Evolutionary conservation across 2,113 vertebrate genomes (phyloP), one percentile per base, ranked within the genome.

Genomic region (Pleuronectes platessa): DNA sequence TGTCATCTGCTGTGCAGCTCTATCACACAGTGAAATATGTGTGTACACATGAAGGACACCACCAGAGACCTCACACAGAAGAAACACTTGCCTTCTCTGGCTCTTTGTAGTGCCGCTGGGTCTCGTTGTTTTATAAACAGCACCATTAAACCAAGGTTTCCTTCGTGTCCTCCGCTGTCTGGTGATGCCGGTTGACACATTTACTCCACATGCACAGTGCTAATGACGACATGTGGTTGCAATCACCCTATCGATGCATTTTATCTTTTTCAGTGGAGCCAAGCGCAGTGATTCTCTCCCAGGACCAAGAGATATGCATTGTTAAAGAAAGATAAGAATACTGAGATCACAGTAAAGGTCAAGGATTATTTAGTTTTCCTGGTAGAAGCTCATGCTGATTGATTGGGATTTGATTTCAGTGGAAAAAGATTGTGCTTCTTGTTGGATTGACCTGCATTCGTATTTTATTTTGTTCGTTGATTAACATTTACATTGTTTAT

Each of bases 1-100:
- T 92, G 88, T 92, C 91, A 92, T 92, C 90, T 92, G 92, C 70
- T 80, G 61, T 66, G 88, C 91, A 92, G 92, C 83, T 85, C 90
- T 81, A 78, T 85, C 85, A 80, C 75, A 62, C 37, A 51, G 59
- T 70, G 66, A 79, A 69, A 74, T 76, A 35, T 73, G 82, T 69
- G 54, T 55, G 66, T 74, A 54, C 62, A 76, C 59, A 75, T 81
- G 61, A 81, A 72, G 77, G 62, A 67, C 79, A 71, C 49, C 72
- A 63, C 40, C 62, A 21, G 81, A 76, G 90, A 92, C 92, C 91
- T 89, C 84, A 89, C 91, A 84, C 86, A 90, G 78, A 82, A 85
- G 64, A 88, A 85, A 87, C 61, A 20, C 64, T 81, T 14, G 76
- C 68, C 75, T 21, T 76, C 78, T 61, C 54, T 31, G 66, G 55